A percentile compares a stretch with the other conserved stretches of the same genome.
phyloP scores from a whole-genome alignment of 2,797 vertebrate genomes.

The Oceanodroma leucorhoa region DNA sequence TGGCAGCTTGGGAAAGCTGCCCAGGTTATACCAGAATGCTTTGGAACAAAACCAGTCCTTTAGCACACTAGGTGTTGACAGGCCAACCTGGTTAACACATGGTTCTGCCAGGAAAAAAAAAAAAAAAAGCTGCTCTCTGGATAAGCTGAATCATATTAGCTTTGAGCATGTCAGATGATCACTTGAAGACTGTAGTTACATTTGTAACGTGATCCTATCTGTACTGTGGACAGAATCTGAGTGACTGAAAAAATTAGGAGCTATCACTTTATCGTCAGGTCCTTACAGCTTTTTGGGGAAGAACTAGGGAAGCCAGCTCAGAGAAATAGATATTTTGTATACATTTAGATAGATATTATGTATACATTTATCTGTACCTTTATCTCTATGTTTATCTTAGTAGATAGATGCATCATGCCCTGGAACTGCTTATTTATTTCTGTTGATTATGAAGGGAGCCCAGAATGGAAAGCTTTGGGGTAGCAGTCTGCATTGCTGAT shows the following conservation, averaged over 20 bases:
- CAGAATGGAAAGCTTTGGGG: not conserved
- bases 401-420: not conserved
- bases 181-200: slow-evolving; percentile 7
- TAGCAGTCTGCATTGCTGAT: not conserved
- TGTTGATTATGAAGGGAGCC: not conserved
- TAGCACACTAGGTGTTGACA: slow-evolving; percentile 64
- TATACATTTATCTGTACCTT: not conserved
- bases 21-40: slow-evolving; percentile 64
- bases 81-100: slow-evolving; percentile 64
- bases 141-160: slow-evolving; percentile 41
- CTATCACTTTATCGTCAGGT: not conserved
- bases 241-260: not conserved
- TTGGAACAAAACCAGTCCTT: slow-evolving; percentile 51
- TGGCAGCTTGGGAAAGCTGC: slow-evolving; percentile 61
- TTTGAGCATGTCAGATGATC: slow-evolving; percentile 29
- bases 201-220: not conserved
- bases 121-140: not conserved
- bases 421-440: not conserved
- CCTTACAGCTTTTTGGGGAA: not conserved
- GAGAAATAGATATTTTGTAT: not conserved
- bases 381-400: not conserved
- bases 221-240: not conserved
- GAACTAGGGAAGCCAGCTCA: not conserved
- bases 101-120: slow-evolving; percentile 37
- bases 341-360: not conserved